Conservation (phyloP, 1,140 invertebrate species). For the Leptinotarsa defecta region DNA sequence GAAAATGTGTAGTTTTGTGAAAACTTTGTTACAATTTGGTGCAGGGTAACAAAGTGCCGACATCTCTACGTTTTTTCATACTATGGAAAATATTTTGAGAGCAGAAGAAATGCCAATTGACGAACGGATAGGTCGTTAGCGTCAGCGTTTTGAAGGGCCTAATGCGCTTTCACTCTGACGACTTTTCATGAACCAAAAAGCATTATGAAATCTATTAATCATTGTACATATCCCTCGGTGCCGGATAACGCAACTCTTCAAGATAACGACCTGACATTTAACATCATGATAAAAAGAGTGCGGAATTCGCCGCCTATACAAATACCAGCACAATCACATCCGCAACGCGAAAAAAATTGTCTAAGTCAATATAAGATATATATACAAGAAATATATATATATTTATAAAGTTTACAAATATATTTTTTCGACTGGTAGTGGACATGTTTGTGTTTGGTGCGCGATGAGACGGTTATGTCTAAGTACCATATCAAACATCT, state of each 20-base stretch:
- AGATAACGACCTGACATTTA: slow-evolving; percentile 57
- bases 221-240: slow-evolving; percentile 47
- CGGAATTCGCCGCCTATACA: slow-evolving; percentile 32
- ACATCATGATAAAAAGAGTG: slow-evolving; percentile 34
- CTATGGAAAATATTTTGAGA: not conserved
- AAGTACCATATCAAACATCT: slow-evolving; percentile 39
- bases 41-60: slow-evolving; percentile 30
- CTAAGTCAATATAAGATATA: slow-evolving; percentile 29
- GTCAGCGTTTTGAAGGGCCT: slow-evolving; percentile 41
- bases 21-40: slow-evolving; percentile 30
- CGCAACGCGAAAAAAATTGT: slow-evolving; percentile 32
- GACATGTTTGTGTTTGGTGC: slow-evolving; percentile 47
- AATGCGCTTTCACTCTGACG: slow-evolving; percentile 26
- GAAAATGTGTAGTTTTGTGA: slow-evolving; percentile 11
- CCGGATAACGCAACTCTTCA: slow-evolving; percentile 38
- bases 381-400: slow-evolving; percentile 37
- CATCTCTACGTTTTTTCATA: slow-evolving; percentile 1
- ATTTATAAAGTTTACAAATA: slow-evolving; percentile 45
- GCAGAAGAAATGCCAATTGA: slow-evolving; percentile 9
- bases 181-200: slow-evolving; percentile 19
- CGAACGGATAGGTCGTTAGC: slow-evolving; percentile 19
- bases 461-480: slow-evolving; percentile 35
- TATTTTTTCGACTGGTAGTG: slow-evolving; percentile 50
- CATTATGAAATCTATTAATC: slow-evolving; percentile 44
- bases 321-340: slow-evolving; percentile 48